Percentiles rank a stretch among this genome's conserved stretches.
phyloP scores from a whole-genome alignment of 2,113 vertebrate genomes.

The Catharus fuscescens region DNA sequence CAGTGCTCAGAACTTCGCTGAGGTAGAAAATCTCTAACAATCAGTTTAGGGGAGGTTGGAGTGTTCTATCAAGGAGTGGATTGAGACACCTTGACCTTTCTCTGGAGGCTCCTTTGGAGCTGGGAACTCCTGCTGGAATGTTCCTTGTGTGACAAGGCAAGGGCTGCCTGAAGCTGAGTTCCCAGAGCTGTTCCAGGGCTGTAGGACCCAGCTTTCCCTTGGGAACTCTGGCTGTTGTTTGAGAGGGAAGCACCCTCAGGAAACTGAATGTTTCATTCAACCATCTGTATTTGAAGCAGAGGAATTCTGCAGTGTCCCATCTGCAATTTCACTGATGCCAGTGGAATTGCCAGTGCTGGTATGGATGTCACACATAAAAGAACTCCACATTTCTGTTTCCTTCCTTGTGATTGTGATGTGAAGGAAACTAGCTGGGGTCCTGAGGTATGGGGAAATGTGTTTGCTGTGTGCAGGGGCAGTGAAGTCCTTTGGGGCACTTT shows the following conservation, averaged over 20 bases:
- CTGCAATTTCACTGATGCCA: background rate
- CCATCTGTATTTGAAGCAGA: fast-evolving
- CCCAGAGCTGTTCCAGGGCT: background rate
- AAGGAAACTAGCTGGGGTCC: background rate
- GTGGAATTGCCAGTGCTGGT: background rate
- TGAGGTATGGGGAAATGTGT: background rate
- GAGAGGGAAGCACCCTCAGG: background rate
- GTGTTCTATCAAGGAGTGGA: background rate
- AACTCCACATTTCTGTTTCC: background rate
- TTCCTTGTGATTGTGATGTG: background rate
- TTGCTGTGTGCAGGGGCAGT: background rate
- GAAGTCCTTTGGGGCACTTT: background rate
- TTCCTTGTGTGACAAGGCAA: background rate
- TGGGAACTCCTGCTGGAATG: background rate
- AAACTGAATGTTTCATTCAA: background rate
- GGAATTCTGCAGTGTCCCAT: background rate
- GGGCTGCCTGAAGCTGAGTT: background rate
- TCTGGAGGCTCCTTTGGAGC: background rate
- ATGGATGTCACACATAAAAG: background rate
- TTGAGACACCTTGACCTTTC: background rate
- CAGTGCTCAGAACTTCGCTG: background rate
- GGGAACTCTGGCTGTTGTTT: background rate
- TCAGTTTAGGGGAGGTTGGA: background rate
- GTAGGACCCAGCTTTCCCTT: no score
- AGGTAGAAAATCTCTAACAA: background rate